Conservation (phyloP, 2,113 vertebrate genomes). For the Cyprinodon tularosa region DNA sequence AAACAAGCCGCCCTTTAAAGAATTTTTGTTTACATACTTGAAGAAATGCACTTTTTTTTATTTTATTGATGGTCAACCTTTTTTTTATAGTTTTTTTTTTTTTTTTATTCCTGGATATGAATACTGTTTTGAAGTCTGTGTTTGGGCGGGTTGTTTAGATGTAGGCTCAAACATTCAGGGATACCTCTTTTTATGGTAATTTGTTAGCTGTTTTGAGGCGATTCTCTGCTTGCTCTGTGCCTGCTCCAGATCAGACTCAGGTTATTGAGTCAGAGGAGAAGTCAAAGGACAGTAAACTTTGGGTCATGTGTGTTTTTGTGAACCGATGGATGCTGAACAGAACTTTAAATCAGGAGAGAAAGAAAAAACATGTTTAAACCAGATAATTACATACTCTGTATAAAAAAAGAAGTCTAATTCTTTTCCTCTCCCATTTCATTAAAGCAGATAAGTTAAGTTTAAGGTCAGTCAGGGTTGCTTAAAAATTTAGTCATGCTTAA, state of each 20-base stretch:
- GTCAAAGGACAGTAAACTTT: slow-evolving; percentile 3
- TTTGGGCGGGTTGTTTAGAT: slow-evolving; percentile 39
- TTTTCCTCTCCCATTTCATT: not conserved
- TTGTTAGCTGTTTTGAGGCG: slow-evolving; percentile 19
- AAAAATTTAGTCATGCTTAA: not conserved
- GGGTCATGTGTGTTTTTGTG: not conserved
- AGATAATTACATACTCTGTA: not conserved
- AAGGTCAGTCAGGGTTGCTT: not conserved
- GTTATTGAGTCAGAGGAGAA: slow-evolving; percentile 11
- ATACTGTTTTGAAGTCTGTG: slow-evolving; percentile 50
- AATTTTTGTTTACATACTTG: slow-evolving; percentile 82
- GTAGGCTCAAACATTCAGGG: slow-evolving; percentile 72
- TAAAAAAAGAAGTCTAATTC: not conserved
- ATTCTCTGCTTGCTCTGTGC: slow-evolving; percentile 41
- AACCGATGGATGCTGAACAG: slow-evolving; percentile 5
- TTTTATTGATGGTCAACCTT: slow-evolving; percentile 31
- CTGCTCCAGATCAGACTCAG: slow-evolving; percentile 33
- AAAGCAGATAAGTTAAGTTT: not conserved
- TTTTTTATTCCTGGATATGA: slow-evolving; percentile 32
- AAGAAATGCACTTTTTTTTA: slow-evolving; percentile 80
- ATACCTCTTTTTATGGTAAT: slow-evolving; percentile 40
- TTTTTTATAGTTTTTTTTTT: slow-evolving; percentile 33
- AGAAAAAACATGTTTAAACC: not conserved
- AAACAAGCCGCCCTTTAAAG: slow-evolving; percentile 58
- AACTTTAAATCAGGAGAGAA: slow-evolving; percentile 19